Evolutionary conservation across 1,140 invertebrate genomes (phyloP), one percentile per base, ranked within the genome.

Genomic region (Archivesica marissinica): DNA sequence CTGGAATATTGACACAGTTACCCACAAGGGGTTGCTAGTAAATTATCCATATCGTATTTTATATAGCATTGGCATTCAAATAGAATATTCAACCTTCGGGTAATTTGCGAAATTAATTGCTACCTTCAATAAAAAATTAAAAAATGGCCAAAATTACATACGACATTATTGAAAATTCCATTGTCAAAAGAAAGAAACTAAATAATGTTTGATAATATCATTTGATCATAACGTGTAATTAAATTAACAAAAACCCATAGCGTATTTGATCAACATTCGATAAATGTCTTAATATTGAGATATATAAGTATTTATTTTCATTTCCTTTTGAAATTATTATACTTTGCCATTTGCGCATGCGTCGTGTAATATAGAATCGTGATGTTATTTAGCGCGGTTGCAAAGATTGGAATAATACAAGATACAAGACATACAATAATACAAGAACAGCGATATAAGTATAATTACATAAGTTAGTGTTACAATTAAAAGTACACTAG

Each of bases 161-260:
- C 38, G 9, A 13, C 2, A 35, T 64, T 64, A 35, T 64, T 15
- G 15, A 35, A 35, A 64, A 64, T 35, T 35, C n/a, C 30, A 17
- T 2, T n/a, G n/a, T 64, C 30, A 64, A 64, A 35, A 64, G 59
- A 64, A 35, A 35, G 23, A 64, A 64, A 59, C 25, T n/a, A 28
- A 28, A 25, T 33, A 64, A 35, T 25, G 59, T 35, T 17, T 64
- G 38, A 15, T 64, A 35, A 30, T 35, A 35, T 64, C 59, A 1
- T 64, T 64, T 64, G 59, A 64, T 64, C 28, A 33, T 64, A 64
- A 64, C 15, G 15, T 1, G 25, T 64, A 7, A 64, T 64, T 64
- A 64, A 64, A 35, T 64, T 35, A 3, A 15, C 30, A 0, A 59
- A 59, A 17, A n/a, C n/a, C 7, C 1, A 30, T 59, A 59, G 3